Percentiles rank a stretch among this genome's conserved stretches.
phyloP scores from a whole-genome alignment of 2,113 vertebrate genomes.

The Pygoscelis adeliae region DNA sequence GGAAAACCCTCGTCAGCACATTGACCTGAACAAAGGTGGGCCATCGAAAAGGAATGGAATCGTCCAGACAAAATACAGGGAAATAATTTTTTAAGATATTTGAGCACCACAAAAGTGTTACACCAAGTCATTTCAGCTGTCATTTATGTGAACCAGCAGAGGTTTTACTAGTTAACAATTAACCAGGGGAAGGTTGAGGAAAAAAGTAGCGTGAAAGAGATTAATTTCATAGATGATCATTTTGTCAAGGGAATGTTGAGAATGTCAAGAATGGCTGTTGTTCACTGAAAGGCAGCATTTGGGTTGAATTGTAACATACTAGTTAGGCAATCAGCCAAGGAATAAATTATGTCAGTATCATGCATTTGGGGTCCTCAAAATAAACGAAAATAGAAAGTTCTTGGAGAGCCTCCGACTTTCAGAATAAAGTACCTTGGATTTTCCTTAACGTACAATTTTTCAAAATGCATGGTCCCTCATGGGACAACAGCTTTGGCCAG shows the following conservation, averaged over 20 bases:
- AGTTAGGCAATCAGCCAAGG: background rate
- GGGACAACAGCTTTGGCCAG: background rate
- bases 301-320: background rate
- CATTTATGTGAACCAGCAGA: background rate
- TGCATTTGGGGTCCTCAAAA: background rate
- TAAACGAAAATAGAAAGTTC: background rate
- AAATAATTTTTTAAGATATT: background rate
- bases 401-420: background rate
- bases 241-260: background rate
- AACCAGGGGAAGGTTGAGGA: background rate
- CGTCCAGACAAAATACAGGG: background rate
- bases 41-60: background rate
- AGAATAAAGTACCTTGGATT: background rate
- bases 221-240: background rate
- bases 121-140: background rate
- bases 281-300: background rate
- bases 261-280: background rate
- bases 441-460: background rate
- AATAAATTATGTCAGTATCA: background rate
- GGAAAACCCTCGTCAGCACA: background rate
- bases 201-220: background rate
- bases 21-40: background rate
- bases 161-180: background rate
- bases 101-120: background rate
- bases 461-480: background rate